phyloP scores from a whole-genome alignment of 2,113 vertebrate genomes.

The Malaclemys terrapin region DNA sequence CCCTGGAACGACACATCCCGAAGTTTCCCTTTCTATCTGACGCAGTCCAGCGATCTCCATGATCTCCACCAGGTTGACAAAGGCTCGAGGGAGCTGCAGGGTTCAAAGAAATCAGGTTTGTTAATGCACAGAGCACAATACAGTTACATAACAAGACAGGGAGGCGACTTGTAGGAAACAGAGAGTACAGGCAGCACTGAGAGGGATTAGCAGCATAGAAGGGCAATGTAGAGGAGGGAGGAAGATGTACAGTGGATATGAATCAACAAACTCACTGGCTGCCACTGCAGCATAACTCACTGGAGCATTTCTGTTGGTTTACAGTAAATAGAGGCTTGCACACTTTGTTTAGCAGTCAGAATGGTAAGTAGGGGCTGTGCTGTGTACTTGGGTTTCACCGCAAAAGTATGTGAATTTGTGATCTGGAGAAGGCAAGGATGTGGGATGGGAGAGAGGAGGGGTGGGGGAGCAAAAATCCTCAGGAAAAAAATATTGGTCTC shows the following conservation, averaged over 20 bases:
- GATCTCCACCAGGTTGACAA: slow-evolving; percentile 89
- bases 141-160: slow-evolving; percentile 38
- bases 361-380: neutral
- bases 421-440: neutral
- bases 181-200: neutral
- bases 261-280: slow-evolving; percentile 27
- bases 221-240: neutral
- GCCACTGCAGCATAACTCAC: neutral
- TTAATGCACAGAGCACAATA: slow-evolving; percentile 50
- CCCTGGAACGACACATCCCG: slow-evolving; percentile 75
- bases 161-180: neutral
- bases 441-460: neutral
- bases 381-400: neutral
- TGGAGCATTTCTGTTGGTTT: neutral
- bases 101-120: slow-evolving; percentile 54
- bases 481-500: neutral
- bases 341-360: neutral
- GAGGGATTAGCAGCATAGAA: neutral
- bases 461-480: neutral
- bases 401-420: neutral
- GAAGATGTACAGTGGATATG: neutral
- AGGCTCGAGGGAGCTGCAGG: slow-evolving; percentile 87
- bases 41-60: slow-evolving; percentile 85
- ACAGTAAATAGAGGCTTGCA: neutral
- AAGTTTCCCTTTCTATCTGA: slow-evolving; percentile 77